phyloP scores from a whole-genome alignment of 2,888 invertebrate species.

The Dasypolia templi region DNA sequence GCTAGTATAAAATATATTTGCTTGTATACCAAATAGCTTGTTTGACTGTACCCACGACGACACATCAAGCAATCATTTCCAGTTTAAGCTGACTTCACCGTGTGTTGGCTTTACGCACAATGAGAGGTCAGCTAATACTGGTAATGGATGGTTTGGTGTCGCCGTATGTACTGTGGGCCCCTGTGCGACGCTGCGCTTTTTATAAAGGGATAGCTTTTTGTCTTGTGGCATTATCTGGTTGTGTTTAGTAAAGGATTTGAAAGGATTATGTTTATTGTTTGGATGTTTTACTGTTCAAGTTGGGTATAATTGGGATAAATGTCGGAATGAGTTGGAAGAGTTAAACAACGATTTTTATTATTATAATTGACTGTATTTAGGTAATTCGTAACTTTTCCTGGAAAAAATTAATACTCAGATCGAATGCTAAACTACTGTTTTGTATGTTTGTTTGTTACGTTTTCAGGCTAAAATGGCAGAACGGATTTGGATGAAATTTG shows the following conservation, averaged over 20 bases:
- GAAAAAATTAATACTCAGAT: too few relatives aligned
- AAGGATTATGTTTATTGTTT: conserved; percentile 5
- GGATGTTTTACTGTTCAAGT: not conserved
- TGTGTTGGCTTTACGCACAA: not conserved
- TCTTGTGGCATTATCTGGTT: conserved; percentile 13
- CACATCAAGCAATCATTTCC: not conserved
- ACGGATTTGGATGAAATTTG: too few relatives aligned
- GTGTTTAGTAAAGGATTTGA: conserved; percentile 13
- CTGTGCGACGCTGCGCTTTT: conserved; percentile 51
- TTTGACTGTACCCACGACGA: conserved; percentile 9
- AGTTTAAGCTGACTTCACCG: not conserved
- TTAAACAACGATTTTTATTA: too few relatives aligned
- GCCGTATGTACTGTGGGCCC: not conserved
- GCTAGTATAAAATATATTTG: not conserved
- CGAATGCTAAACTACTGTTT: too few relatives aligned
- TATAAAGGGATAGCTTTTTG: conserved; percentile 46
- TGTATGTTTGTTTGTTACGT: too few relatives aligned
- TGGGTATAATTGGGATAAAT: not conserved
- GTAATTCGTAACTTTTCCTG: too few relatives aligned
- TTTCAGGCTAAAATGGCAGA: too few relatives aligned
- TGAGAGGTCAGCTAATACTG: not conserved
- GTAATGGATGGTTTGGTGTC: not conserved
- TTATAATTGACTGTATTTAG: too few relatives aligned
- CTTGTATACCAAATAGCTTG: not conserved
- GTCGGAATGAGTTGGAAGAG: not conserved